These are phyloP conservation scores for Hoplodrina blanda DNA, from an alignment of 2,888 invertebrate genomes.

Conservation along the genomic window DNA sequence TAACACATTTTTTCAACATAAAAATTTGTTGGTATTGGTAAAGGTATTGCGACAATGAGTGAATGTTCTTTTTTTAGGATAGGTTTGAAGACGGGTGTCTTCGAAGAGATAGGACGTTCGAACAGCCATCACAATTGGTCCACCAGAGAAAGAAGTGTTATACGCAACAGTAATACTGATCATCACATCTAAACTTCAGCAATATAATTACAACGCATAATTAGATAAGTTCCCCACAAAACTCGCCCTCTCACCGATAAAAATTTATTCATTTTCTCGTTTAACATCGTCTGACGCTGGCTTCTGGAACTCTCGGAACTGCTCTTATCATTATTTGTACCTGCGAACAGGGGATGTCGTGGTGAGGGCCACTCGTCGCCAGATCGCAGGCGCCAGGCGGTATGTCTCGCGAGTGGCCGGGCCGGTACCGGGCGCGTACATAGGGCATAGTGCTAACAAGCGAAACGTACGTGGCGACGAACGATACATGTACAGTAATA, in stretches of 20 bases:
- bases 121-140: constrained; percentile 85
- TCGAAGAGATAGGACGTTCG: constrained; percentile 71
- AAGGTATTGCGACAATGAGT: constrained; percentile 47
- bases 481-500: constrained; percentile 48
- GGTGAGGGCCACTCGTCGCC: constrained; percentile 75
- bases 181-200: constrained; percentile 84
- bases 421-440: constrained; percentile 80
- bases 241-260: constrained; percentile 94
- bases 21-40: neutral
- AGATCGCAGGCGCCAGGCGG: constrained; percentile 56
- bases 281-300: constrained; percentile 96
- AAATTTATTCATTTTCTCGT: constrained; percentile 98
- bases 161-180: constrained; percentile 81
- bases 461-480: constrained; percentile 67
- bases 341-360: constrained; percentile 88
- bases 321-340: constrained; percentile 92
- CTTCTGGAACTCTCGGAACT: constrained; percentile 92
- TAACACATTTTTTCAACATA: neutral
- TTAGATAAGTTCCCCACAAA: constrained; percentile 75
- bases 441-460: constrained; percentile 64
- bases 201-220: constrained; percentile 83
- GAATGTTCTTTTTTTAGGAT: constrained; percentile 76
- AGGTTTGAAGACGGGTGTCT: constrained; percentile 65
- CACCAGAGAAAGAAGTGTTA: constrained; percentile 84
- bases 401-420: constrained; percentile 56